These are phyloP conservation scores for Patiria miniata DNA, from an alignment of 35 echinoderm and acorn worm species.

Conservation along the genomic window DNA sequence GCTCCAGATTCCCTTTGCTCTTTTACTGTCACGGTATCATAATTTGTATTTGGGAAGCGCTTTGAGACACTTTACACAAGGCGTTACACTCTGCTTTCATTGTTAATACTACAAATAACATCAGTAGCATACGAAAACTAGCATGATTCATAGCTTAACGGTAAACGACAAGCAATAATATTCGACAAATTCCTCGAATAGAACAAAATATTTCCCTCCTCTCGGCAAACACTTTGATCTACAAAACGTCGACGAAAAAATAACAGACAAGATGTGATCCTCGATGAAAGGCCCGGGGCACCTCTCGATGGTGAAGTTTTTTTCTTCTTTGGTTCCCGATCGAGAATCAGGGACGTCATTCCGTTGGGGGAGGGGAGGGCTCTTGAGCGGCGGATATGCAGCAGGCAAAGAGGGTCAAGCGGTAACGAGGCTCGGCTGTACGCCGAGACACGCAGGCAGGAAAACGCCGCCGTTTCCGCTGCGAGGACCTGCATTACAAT, in stretches of 20 bases:
- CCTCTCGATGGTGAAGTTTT: background rate
- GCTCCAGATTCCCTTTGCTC: too few species aligned
- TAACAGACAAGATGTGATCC: background rate
- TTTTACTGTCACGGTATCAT: too few species aligned
- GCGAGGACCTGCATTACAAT: background rate
- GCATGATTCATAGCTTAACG: too few species aligned
- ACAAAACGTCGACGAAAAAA: background rate
- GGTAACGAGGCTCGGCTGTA: conserved; percentile 6
- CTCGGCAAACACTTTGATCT: background rate
- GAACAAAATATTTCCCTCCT: too few species aligned
- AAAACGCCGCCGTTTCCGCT: conserved; percentile 3
- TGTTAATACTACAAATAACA: too few species aligned
- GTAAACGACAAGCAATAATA: too few species aligned
- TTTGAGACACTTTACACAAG: too few species aligned
- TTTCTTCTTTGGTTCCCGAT: too few species aligned
- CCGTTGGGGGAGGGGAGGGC: background rate
- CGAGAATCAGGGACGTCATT: conserved; percentile 15
- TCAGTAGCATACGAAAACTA: too few species aligned
- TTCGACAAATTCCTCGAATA: too few species aligned
- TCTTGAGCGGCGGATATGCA: conserved; percentile 14
- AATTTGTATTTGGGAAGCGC: too few species aligned
- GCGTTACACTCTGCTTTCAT: too few species aligned
- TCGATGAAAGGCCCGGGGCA: background rate
- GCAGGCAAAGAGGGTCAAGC: conserved; percentile 7
- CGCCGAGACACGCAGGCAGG: background rate